Conservation (phyloP, 2,888 invertebrate genomes). For the Drosophila cracens region DNA sequence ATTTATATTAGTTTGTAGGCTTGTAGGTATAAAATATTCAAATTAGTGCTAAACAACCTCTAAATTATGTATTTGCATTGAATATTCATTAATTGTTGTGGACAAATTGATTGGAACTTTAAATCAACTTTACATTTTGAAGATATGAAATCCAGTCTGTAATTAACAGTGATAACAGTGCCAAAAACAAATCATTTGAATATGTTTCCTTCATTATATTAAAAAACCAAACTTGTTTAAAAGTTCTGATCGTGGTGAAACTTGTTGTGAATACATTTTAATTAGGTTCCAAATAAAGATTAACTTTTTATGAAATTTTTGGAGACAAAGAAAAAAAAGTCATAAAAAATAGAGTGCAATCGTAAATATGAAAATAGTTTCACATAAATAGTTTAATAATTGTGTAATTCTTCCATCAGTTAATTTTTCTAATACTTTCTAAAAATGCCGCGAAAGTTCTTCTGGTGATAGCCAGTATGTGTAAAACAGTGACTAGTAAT, state of each 20-base stretch:
- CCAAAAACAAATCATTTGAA: background rate
- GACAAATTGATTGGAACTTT: background rate
- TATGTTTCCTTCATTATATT: background rate
- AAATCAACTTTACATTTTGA: background rate
- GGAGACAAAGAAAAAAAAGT: background rate
- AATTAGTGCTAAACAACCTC: background rate
- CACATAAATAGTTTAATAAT: background rate
- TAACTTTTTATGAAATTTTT: background rate
- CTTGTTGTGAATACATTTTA: background rate
- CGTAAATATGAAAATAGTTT: background rate
- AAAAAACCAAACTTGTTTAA: background rate
- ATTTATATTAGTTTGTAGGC: background rate
- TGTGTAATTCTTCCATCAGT: background rate
- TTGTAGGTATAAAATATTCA: background rate
- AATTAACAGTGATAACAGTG: background rate
- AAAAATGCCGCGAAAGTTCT: constrained; percentile 3
- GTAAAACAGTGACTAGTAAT: background rate
- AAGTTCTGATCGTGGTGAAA: background rate
- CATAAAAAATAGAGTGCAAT: background rate
- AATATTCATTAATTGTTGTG: background rate
- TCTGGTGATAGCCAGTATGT: background rate
- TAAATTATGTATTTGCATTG: background rate
- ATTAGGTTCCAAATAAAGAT: background rate
- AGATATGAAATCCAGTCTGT: background rate
- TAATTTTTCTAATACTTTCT: background rate